A percentile compares a stretch with the other conserved stretches of the same genome.
These are phyloP conservation scores for Camponotus pennsylvanicus DNA, from an alignment of 1,140 invertebrate genomes.

Conservation along the genomic window DNA sequence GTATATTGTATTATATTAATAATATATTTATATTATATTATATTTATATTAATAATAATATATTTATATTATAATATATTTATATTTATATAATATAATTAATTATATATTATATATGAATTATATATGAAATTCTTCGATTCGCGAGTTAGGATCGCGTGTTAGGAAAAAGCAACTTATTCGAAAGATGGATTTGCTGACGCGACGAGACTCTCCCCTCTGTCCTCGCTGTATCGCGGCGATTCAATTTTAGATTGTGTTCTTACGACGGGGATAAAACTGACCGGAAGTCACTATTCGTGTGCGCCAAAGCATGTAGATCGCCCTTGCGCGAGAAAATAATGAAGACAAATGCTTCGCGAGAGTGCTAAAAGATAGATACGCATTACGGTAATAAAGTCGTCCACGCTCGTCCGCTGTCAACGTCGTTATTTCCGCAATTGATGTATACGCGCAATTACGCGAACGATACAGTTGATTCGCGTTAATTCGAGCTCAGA, in stretches of 20 bases:
- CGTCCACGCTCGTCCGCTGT: slow-evolving; percentile 26
- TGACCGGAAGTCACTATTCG: slow-evolving; percentile 58
- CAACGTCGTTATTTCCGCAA: slow-evolving; percentile 18
- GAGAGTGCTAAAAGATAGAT: slow-evolving; percentile 48
- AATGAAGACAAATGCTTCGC: slow-evolving; percentile 53
- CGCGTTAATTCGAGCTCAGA: background rate
- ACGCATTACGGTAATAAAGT: slow-evolving; percentile 45
- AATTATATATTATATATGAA: no score
- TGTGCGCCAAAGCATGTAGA: slow-evolving; percentile 30
- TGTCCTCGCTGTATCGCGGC: slow-evolving; percentile 49
- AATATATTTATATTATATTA: no score
- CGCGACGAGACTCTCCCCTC: slow-evolving; percentile 24
- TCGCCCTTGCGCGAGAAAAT: slow-evolving; percentile 49
- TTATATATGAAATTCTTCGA: background rate
- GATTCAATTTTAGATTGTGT: slow-evolving; percentile 65
- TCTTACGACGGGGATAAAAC: slow-evolving; percentile 53
- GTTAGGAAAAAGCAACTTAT: slow-evolving; percentile 27
- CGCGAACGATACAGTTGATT: background rate
- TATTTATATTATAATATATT: background rate
- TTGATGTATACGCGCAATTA: slow-evolving; percentile 33
- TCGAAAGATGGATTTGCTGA: slow-evolving; percentile 48
- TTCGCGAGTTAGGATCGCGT: slow-evolving; percentile 9
- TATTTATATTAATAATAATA: no score
- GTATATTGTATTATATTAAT: no score
- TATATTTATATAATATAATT: no score